phyloP scores from a whole-genome alignment of 2,113 vertebrate species.

The Motacilla tschutschensis region DNA sequence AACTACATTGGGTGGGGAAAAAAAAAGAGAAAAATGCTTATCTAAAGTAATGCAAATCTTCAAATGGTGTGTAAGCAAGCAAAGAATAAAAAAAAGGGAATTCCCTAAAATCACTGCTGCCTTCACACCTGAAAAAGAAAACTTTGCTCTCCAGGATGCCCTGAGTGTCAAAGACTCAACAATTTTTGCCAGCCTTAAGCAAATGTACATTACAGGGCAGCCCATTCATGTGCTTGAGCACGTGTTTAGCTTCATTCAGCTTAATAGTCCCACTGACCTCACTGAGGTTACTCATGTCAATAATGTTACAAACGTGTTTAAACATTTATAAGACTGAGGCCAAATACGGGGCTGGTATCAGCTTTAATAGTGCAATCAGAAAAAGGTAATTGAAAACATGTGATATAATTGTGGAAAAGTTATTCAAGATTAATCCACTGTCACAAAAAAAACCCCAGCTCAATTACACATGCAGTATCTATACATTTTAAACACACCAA shows the following conservation, averaged over 20 bases:
- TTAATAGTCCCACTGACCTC: not conserved
- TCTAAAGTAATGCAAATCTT: not conserved
- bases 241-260: not conserved
- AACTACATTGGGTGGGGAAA: not conserved
- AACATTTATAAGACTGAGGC: not conserved
- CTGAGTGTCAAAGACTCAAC: not conserved
- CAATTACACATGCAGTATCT: not conserved
- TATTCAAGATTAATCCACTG: not conserved
- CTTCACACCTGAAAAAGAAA: not conserved
- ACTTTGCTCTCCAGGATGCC: not conserved
- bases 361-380: not conserved
- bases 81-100: not conserved
- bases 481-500: not conserved
- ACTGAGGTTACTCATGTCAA: not conserved
- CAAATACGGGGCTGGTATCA: not conserved
- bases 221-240: not conserved
- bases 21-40: not conserved
- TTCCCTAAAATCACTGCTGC: not conserved
- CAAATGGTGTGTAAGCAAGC: not conserved
- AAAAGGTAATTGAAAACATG: not conserved
- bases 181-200: not conserved
- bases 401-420: not conserved
- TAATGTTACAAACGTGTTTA: not conserved
- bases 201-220: not conserved
- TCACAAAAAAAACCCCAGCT: not conserved